phyloP scores from a whole-genome alignment of 1,140 invertebrate species.

The Alviniconcha marisindica region DNA sequence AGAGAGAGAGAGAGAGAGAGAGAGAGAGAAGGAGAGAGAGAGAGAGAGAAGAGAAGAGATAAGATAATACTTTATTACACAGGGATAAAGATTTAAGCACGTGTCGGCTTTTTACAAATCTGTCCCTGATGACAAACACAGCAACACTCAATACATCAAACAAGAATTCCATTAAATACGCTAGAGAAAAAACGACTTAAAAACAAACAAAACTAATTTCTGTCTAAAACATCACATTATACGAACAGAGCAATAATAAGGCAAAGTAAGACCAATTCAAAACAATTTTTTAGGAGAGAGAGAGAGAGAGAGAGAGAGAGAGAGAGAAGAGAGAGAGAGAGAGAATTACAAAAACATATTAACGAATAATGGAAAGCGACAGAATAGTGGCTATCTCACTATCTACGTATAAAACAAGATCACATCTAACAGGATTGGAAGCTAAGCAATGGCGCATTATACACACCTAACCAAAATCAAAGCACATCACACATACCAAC shows the following conservation, averaged over 20 bases:
- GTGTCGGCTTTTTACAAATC: no score
- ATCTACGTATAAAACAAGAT: no score
- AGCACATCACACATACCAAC: no score
- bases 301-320: neutral
- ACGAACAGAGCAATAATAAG: neutral
- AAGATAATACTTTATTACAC: neutral
- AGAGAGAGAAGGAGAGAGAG: neutral
- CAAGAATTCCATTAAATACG: no score
- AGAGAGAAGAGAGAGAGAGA: neutral
- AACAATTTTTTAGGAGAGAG: neutral
- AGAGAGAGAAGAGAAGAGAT: neutral
- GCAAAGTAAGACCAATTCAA: neutral
- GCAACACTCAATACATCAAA: no score
- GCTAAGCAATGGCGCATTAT: no score
- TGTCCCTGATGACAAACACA: no score
- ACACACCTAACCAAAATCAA: no score
- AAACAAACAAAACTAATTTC: neutral
- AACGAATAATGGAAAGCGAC: no score
- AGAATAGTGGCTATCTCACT: no score
- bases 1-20: slow-evolving; percentile 14
- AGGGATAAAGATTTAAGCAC: neutral
- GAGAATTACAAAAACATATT: no score
- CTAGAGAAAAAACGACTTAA: neutral
- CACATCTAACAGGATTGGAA: no score
- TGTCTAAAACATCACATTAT: neutral